Base-by-base conservation (phyloP, 2,888 invertebrate species). In the Microplitis manilae region DNA sequence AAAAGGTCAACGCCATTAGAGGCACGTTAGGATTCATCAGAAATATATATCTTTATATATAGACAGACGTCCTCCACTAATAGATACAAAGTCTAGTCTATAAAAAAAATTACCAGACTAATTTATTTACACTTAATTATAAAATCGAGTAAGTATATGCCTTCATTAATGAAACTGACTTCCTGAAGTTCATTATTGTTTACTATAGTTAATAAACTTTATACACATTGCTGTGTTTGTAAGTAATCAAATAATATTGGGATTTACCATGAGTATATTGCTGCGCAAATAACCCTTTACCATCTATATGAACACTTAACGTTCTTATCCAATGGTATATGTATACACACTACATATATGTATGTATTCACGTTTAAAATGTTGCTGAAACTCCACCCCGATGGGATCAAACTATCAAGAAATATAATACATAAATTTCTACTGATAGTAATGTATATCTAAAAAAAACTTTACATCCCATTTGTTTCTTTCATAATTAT, bases 1-100 rank as follows among this genome's bases (percentile, higher is more conserved):
- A 67, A 50, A 38, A 67, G 73, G 67, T 73, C 67, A 73, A 73
- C 73, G 73, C 67, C 73, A 73, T 73, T 67, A 73, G 38, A 73
- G 64, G 38, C 67, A 73, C 59, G 67, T 73, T 67, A 67, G 59
- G 67, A 73, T 67, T 65, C 65, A 65, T 20, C 20, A 65, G 65
- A 65, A 65, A 65, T 65, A 38, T 65, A 20, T 65, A 20, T 30
- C 30, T 30, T 30, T 30, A 30, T 30, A 30, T 30, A 30, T 30
- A 30, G 30, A 30, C 30, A 30, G 17, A 62, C 59, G 6, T 65
- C 13, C 38, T 65, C 65, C 20, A 65, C 13, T 30, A 13, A 65
- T 65, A 65, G 30, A 65, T 50, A 13, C 30, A 2, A 30, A 30
- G 4, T 30, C 30, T 50, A 50, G 13, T 13, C 13, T 50, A 50